These are phyloP conservation scores for Coelinius sp. DNA, from an alignment of 2,888 invertebrate species.

Conservation along the genomic window DNA sequence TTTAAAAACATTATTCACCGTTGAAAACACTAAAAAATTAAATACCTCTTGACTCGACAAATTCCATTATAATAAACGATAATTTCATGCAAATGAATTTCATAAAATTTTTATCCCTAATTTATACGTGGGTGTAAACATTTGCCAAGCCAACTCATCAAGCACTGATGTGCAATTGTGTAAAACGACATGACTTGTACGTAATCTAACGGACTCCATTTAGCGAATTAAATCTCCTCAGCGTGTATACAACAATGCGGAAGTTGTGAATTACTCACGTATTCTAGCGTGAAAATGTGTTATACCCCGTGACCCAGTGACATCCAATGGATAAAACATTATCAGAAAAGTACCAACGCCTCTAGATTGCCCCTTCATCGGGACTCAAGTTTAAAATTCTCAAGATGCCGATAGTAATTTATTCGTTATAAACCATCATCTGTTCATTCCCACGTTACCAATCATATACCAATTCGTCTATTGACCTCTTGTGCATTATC, in stretches of 20 bases:
- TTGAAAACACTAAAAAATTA: no score
- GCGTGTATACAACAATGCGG: conserved; percentile 7
- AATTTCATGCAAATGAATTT: conserved; percentile 23
- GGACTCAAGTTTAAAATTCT: conserved; percentile 6
- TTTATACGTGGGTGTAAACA: not conserved
- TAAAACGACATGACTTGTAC: conserved; percentile 5
- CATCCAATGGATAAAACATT: conserved; percentile 29
- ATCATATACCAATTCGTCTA: conserved; percentile 28
- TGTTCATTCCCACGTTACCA: conserved; percentile 35
- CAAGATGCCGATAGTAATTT: not conserved
- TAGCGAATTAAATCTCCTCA: conserved; percentile 8
- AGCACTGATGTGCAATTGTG: conserved; percentile 8
- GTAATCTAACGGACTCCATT: conserved; percentile 33
- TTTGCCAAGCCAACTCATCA: not conserved
- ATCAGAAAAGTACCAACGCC: conserved; percentile 12
- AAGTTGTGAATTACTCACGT: conserved; percentile 17
- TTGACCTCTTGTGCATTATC: not conserved
- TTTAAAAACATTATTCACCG: no score
- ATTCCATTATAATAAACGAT: not conserved
- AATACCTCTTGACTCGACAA: not conserved
- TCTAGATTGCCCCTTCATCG: not conserved
- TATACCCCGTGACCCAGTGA: conserved; percentile 48
- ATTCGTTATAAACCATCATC: not conserved
- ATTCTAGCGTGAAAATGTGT: conserved; percentile 32
- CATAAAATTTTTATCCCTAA: not conserved